Conservation (phyloP, 2,888 invertebrate genomes). For the Hedya salicella region DNA sequence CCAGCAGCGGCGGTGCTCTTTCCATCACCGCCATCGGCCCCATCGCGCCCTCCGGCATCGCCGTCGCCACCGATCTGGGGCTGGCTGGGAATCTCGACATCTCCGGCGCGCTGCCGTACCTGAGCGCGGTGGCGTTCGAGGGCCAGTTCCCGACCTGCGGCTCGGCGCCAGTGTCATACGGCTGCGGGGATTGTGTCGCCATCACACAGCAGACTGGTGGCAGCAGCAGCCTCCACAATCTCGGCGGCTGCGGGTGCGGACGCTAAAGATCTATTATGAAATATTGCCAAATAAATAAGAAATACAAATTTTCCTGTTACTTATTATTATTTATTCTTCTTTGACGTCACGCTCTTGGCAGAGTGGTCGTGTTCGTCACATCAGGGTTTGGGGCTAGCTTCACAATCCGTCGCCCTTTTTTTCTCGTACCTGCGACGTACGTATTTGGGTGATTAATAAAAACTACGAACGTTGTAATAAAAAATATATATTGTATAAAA, state of each 20-base stretch:
- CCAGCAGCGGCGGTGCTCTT: constrained; percentile 27
- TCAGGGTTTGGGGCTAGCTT: too few relatives aligned
- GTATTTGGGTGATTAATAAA: too few relatives aligned
- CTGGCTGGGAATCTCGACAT: constrained; percentile 51
- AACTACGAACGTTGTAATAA: too few relatives aligned
- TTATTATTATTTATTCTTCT: too few relatives aligned
- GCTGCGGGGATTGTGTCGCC: constrained; percentile 46
- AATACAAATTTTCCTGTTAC: too few relatives aligned
- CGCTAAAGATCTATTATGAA: neutral
- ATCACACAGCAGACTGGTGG: constrained; percentile 17
- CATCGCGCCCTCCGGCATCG: constrained; percentile 45
- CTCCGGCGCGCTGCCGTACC: constrained; percentile 58
- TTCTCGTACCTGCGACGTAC: too few relatives aligned
- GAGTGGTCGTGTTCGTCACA: too few relatives aligned
- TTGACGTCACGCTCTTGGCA: too few relatives aligned
- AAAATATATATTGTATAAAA: too few relatives aligned
- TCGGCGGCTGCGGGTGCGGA: neutral
- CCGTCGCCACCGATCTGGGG: constrained; percentile 44
- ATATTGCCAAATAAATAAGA: neutral
- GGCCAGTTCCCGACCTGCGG: constrained; percentile 29
- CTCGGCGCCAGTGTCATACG: constrained; percentile 44
- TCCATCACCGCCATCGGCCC: constrained; percentile 17
- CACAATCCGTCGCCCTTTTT: too few relatives aligned
- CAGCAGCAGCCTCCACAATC: neutral
- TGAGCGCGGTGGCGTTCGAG: constrained; percentile 58